Base-by-base conservation (phyloP, 2,797 vertebrate genomes). In the Etheostoma nigrum region DNA sequence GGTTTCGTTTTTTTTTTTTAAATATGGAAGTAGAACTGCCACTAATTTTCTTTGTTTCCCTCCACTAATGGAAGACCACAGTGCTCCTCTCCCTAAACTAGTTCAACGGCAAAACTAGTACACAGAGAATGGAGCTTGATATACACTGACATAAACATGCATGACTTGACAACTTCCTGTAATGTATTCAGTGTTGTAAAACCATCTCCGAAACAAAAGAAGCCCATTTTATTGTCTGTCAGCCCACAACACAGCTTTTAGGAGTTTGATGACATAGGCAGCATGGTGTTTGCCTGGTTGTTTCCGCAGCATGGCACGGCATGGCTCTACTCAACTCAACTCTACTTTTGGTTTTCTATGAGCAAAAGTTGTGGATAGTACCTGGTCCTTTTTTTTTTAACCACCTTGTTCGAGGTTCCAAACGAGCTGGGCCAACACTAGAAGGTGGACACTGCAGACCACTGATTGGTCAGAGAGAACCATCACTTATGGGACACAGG, bases 91-190 rank as follows among this genome's bases (percentile, higher is more conserved):
- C 64, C 60, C 3, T 57, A 6, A 79, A 64, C 33, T 47, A n/a
- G 30, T 66, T 72, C 6, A 78, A 6, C 6, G 21, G 23, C 36
- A 52, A 15, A 67, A 57, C 27, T 53, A 60, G 21, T 60, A 18
- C 36, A 40, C 47, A 23, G 21, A 52, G 4, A 59, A 33, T 11
- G 18, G 25, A 49, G 33, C 21, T 21, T 51, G 62, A 49, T n/a
- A 51, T 27, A 57, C 33, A 44, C 15, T 69, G 82, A 53, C 51
- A 72, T 12, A 2, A 5, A 45, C 30, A 58, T 54, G 55, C 60
- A 59, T 4, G 72, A 72, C 59, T 10, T 68, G 70, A 72, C 53
- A 59, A 55, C 55, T 52, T 68, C 10, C 40, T 63, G 75, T 45
- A 66, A 19, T 71, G 60, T 45, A 40, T 73, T 75, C 44, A 23